These are phyloP conservation scores for Pelvicachromis taeniatus DNA, from an alignment of 2,113 vertebrate genomes.

Conservation along the genomic window DNA sequence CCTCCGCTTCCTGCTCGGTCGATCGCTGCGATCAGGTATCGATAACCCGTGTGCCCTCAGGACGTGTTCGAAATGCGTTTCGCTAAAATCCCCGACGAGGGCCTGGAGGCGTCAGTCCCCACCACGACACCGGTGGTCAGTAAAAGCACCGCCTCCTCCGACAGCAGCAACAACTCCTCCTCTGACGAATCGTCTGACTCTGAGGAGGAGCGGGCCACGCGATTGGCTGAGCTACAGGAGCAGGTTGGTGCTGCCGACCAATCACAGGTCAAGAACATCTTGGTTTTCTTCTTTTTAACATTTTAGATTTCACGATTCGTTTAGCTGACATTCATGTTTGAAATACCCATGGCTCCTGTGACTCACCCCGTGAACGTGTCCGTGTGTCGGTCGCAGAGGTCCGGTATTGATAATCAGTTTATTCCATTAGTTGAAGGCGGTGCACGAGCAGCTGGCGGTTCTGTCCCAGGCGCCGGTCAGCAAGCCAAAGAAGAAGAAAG, in stretches of 20 bases:
- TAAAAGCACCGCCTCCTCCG: slow-evolving; percentile 89
- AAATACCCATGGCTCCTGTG: neutral
- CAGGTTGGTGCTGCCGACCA: slow-evolving; percentile 83
- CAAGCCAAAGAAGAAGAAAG: slow-evolving; percentile 99
- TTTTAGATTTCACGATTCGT: neutral
- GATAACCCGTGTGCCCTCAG: slow-evolving; percentile 50
- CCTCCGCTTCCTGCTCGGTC: neutral
- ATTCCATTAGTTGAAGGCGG: slow-evolving; percentile 87
- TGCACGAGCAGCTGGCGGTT: slow-evolving; percentile 96
- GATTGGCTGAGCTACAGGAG: slow-evolving; percentile 96
- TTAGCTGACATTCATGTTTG: neutral
- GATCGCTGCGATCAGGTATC: neutral
- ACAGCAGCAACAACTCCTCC: slow-evolving; percentile 92
- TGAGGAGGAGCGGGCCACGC: slow-evolving; percentile 93
- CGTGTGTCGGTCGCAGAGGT: neutral
- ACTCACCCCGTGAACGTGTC: neutral
- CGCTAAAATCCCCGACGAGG: slow-evolving; percentile 97
- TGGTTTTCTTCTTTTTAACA: slow-evolving; percentile 46
- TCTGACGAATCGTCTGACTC: slow-evolving; percentile 92
- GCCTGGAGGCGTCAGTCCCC: slow-evolving; percentile 76
- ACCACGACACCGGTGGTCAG: slow-evolving; percentile 83
- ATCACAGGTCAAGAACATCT: slow-evolving; percentile 67
- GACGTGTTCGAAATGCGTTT: slow-evolving; percentile 99
- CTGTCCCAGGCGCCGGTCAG: slow-evolving; percentile 95
- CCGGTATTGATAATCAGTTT: slow-evolving; percentile 47